Evolutionary conservation across 1,140 invertebrate species (phyloP).

Genomic region (Aphaenogaster ashmeadi): DNA sequence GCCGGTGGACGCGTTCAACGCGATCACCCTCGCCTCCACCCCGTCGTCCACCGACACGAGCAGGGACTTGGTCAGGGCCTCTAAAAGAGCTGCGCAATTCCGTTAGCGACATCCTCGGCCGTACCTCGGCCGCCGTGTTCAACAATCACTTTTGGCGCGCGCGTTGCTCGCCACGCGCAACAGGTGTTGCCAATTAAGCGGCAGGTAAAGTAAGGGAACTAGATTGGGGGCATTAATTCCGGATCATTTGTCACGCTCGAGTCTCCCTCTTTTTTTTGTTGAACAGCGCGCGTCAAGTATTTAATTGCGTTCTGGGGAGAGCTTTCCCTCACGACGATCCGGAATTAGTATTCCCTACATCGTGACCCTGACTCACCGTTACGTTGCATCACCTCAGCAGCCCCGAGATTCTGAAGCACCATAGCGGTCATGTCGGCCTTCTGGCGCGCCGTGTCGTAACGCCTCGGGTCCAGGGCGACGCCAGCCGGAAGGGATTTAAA

Average conservation of each 20-base stretch:
- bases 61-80: slow-evolving; percentile 88
- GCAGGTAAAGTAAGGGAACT: background rate
- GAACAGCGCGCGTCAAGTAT: background rate
- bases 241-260: background rate
- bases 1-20: slow-evolving; percentile 89
- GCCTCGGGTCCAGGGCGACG: slow-evolving; percentile 88
- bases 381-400: slow-evolving; percentile 84
- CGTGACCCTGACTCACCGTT: slow-evolving; percentile 61
- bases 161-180: slow-evolving; percentile 44
- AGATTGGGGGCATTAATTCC: background rate
- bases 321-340: background rate
- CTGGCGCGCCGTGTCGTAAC: slow-evolving; percentile 91
- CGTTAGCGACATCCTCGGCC: background rate
- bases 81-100: slow-evolving; percentile 82
- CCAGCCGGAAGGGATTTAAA: slow-evolving; percentile 89
- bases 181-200: slow-evolving; percentile 45
- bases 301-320: background rate
- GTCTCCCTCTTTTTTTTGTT: background rate
- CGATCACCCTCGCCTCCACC: slow-evolving; percentile 88
- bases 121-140: background rate
- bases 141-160: background rate
- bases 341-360: background rate
- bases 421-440: slow-evolving; percentile 92
- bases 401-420: slow-evolving; percentile 90
- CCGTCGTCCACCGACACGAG: slow-evolving; percentile 88